Evolutionary conservation across 2,113 vertebrate species (phyloP).

Genomic region (Blennius ocellaris): DNA sequence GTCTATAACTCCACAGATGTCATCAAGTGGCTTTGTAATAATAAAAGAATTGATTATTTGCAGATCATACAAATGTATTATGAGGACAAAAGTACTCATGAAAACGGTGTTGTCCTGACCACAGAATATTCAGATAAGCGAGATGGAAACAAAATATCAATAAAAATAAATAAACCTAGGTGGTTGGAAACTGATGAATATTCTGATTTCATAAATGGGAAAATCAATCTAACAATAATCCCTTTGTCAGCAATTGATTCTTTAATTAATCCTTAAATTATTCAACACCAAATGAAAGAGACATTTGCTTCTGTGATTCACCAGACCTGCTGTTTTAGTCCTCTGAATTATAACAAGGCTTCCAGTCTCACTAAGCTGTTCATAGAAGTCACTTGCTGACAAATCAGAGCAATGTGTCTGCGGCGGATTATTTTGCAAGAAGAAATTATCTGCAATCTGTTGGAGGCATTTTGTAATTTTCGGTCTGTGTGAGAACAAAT

Average conservation of each 20-base stretch:
- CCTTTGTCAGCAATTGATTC: too few relatives aligned
- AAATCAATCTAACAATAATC: too few relatives aligned
- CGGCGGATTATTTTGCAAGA: not conserved
- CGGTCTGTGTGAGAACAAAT: not conserved
- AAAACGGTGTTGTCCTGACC: too few relatives aligned
- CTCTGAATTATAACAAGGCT: too few relatives aligned
- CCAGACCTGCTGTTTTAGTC: too few relatives aligned
- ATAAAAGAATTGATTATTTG: constrained; percentile 2
- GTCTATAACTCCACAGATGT: not conserved
- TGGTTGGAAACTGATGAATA: not conserved
- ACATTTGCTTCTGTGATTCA: too few relatives aligned
- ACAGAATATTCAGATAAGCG: not conserved
- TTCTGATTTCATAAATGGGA: not conserved
- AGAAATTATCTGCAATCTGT: not conserved
- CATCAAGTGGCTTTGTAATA: constrained; percentile 8
- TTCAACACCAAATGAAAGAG: too few relatives aligned
- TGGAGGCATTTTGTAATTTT: not conserved
- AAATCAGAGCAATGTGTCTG: not conserved
- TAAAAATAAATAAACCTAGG: not conserved
- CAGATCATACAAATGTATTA: not conserved
- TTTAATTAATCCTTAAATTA: too few relatives aligned
- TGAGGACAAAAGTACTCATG: not conserved
- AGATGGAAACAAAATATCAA: not conserved
- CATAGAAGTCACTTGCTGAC: too few relatives aligned
- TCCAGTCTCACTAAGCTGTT: too few relatives aligned